Conservation (phyloP, 2,113 vertebrate genomes). For the Tetrao urogallus region DNA sequence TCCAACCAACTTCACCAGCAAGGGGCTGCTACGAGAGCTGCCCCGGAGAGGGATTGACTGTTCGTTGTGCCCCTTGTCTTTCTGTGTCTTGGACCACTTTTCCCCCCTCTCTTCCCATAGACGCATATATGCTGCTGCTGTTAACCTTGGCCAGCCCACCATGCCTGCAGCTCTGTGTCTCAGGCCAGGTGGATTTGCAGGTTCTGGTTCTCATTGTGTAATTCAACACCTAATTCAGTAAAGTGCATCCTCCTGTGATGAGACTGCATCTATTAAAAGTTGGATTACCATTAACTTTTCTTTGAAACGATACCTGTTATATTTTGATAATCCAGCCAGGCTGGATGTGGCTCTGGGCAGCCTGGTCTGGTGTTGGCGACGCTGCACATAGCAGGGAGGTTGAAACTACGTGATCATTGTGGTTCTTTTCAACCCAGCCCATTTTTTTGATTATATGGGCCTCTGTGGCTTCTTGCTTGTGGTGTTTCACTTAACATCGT, state of each 20-base stretch:
- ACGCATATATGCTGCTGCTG: background rate
- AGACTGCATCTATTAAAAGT: background rate
- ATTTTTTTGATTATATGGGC: background rate
- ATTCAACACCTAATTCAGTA: background rate
- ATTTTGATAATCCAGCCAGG: background rate
- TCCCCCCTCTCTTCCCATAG: background rate
- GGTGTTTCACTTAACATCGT: background rate
- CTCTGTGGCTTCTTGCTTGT: conserved; percentile 16
- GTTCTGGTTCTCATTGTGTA: background rate
- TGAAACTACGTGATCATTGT: too few relatives aligned
- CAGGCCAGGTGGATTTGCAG: background rate
- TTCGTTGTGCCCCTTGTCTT: background rate
- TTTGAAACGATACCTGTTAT: background rate
- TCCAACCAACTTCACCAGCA: accelerated
- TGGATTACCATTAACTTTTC: background rate
- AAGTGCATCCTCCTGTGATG: background rate
- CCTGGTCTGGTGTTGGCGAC: too few relatives aligned
- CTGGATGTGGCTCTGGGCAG: too few relatives aligned
- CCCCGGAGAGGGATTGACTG: background rate
- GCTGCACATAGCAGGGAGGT: too few relatives aligned
- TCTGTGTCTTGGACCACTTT: background rate
- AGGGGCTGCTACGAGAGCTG: background rate
- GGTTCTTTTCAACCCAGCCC: too few relatives aligned
- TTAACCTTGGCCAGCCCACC: accelerated
- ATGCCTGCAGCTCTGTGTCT: background rate